Evolutionary conservation across 2,797 vertebrate species (phyloP).

Genomic region (Crax fasciolata): DNA sequence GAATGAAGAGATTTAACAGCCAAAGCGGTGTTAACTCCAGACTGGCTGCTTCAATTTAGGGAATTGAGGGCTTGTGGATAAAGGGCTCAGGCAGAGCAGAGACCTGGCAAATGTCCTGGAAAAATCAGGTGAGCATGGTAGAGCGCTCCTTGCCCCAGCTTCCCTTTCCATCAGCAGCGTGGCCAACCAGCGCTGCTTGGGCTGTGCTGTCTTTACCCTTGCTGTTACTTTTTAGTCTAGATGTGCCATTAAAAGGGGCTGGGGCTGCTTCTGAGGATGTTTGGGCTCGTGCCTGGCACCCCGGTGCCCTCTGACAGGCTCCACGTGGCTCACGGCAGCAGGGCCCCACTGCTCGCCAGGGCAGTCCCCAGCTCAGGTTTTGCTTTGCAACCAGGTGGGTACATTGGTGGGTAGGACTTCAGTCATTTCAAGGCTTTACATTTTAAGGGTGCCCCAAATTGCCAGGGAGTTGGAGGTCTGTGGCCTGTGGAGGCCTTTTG

Average conservation of each 20-base stretch:
- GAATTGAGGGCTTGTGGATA: neutral
- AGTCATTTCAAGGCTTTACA: neutral
- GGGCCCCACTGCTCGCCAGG: neutral
- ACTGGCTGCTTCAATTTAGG: neutral
- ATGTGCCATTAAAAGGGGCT: neutral
- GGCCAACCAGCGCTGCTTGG: neutral
- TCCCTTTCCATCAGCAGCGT: neutral
- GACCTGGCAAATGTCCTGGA: neutral
- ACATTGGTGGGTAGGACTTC: neutral
- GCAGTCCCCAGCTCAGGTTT: neutral
- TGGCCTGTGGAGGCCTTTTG: neutral
- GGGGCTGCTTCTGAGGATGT: neutral
- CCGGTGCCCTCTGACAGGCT: neutral
- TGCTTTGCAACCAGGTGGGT: neutral
- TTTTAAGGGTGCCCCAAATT: neutral
- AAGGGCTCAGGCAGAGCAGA: neutral
- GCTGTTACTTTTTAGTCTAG: neutral
- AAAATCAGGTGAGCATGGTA: neutral
- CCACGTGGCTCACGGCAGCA: neutral
- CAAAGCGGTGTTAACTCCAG: slow-evolving; percentile 6
- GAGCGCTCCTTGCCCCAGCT: neutral
- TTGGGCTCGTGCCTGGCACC: neutral
- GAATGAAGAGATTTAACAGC: slow-evolving; percentile 43
- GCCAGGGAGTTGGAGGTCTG: neutral
- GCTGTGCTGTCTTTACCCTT: neutral